Evolutionary conservation across 2,797 vertebrate species (phyloP).

Genomic region (Arrhamphus sclerolepis): DNA sequence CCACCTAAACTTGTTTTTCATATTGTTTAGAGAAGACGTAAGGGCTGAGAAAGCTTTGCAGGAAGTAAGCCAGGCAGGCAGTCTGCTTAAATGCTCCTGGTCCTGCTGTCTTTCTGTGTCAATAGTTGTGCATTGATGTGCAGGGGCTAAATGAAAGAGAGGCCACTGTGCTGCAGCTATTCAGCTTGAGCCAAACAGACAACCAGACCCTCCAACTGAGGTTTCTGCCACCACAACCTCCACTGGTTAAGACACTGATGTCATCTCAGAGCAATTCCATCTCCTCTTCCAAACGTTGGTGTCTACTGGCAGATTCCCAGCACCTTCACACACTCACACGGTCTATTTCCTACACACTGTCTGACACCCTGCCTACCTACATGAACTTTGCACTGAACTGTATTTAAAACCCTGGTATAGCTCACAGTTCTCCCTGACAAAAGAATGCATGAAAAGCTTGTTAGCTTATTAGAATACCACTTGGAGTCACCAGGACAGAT

Average conservation of each 20-base stretch:
- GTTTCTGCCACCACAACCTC: slow-evolving; percentile 47
- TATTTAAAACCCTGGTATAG: slow-evolving; percentile 68
- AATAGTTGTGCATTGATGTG: slow-evolving; percentile 35
- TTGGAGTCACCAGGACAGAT: too few species aligned
- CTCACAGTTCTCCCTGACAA: slow-evolving; percentile 66
- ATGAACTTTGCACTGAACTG: slow-evolving; percentile 49
- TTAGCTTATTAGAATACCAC: slow-evolving; percentile 69
- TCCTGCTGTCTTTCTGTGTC: slow-evolving; percentile 17
- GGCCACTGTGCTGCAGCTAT: slow-evolving; percentile 47
- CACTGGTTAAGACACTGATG: slow-evolving; percentile 63
- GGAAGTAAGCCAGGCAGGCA: slow-evolving; percentile 25
- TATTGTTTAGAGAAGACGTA: too few species aligned
- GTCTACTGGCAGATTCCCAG: slow-evolving; percentile 27
- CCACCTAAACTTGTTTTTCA: too few species aligned
- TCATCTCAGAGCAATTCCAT: slow-evolving; percentile 63
- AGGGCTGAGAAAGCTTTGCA: slow-evolving; percentile 6
- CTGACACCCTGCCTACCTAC: slow-evolving; percentile 42
- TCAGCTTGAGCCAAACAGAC: slow-evolving; percentile 59
- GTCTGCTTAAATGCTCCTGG: slow-evolving; percentile 18
- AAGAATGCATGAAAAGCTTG: slow-evolving; percentile 77
- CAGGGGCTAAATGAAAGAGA: slow-evolving; percentile 34
- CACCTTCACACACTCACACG: neutral
- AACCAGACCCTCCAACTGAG: slow-evolving; percentile 52
- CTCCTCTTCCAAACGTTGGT: slow-evolving; percentile 26
- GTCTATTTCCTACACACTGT: neutral